Evolutionary conservation across 2,888 invertebrate species (phyloP), one percentile per base, ranked within the genome.

Genomic region (Stomorhina lunata): DNA sequence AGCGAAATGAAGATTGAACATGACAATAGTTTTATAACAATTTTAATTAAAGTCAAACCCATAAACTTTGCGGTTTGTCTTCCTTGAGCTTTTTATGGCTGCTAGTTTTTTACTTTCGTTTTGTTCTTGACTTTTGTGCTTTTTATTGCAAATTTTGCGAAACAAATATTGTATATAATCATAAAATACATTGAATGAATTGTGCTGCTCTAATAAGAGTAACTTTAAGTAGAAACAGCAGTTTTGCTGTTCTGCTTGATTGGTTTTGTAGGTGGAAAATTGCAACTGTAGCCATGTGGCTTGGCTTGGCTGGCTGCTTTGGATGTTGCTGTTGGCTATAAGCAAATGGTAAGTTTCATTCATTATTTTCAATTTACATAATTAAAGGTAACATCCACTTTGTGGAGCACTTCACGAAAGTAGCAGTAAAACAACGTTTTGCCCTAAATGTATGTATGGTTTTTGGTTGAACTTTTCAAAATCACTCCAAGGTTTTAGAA

Each of bases 361-460:
- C n/a, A 65, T 80, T 71, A 71, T 50, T 76, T 80, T 75, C 80
- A 75, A 76, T 76, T 80, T 76, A 32, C 69, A 69, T 75, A 80
- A 65, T 75, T 65, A 65, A 71, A 75, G 68, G 27, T 73, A 61
- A 55, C 34, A 48, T 43, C 45, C 17, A 25, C 22, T 12, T 22
- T 20, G 10, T 15, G n/a, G n/a, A n/a, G n/a, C 22, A 20, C 5
- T n/a, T 4, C 15, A n/a, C 3, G 17, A 57, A 17, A 50, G 34
- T 34, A 34, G 9, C 2, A 12, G 12, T 37, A 55, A 53, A 22
- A 65, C 45, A n/a, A n/a, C 20, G 37, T 22, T 45, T 20, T 27
- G 1, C 43, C 37, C 53, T 29, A 45, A 43, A 22, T 12, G n/a
- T 25, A 25, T 17, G 29, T 29, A 27, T 27, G 15, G n/a, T 25